Evolutionary conservation across 2,888 invertebrate genomes (phyloP).

Genomic region (Exocentrus adspersus): DNA sequence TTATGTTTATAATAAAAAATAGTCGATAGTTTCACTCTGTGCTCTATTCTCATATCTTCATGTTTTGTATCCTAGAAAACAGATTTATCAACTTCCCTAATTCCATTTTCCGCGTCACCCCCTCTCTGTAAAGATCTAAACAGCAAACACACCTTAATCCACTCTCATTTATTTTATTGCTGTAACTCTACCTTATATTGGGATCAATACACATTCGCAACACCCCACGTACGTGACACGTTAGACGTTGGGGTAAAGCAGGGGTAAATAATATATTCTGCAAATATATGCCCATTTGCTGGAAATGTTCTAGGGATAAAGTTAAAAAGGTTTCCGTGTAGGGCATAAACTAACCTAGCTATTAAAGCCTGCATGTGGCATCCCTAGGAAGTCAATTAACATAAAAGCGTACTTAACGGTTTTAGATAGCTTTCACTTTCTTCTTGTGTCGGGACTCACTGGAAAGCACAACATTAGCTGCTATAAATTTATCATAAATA

Average conservation of each 20-base stretch:
- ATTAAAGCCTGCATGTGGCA: background rate
- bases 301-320: constrained; percentile 1
- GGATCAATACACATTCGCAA: constrained; percentile 13
- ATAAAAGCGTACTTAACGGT: background rate
- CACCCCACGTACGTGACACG: background rate
- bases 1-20: too few species aligned
- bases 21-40: too few species aligned
- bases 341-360: background rate
- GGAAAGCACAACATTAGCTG: too few species aligned
- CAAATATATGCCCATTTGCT: constrained; percentile 3
- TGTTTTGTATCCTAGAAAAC: too few species aligned
- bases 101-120: background rate
- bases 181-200: constrained; percentile 6
- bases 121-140: background rate
- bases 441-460: too few species aligned
- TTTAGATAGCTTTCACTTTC: too few species aligned
- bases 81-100: background rate
- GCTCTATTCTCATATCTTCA: too few species aligned
- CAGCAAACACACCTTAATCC: constrained; percentile 18
- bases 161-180: constrained; percentile 2
- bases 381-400: background rate
- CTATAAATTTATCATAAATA: too few species aligned
- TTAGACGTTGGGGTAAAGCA: constrained; percentile 7
- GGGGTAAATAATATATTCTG: background rate
- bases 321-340: constrained; percentile 1